Percentiles rank a stretch among this genome's conserved stretches.
These are phyloP conservation scores for Emydoidea blandingii DNA, from an alignment of 2,797 vertebrate genomes.

Conservation along the genomic window DNA sequence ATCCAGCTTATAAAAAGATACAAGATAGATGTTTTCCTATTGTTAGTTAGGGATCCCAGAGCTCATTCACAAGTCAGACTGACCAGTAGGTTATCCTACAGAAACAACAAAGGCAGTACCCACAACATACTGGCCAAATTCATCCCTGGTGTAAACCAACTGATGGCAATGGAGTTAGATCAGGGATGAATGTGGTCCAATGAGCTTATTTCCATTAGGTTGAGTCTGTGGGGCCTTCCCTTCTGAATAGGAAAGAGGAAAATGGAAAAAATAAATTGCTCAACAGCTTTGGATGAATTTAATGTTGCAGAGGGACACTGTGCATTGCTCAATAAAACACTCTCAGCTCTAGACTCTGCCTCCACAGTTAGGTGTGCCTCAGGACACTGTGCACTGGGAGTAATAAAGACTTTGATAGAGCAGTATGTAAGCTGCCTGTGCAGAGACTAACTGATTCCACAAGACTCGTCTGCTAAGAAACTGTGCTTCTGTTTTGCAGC, in stretches of 20 bases:
- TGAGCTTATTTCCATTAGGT: not conserved
- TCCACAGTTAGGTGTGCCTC: not conserved
- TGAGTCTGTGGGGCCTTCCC: not conserved
- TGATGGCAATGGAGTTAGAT: not conserved
- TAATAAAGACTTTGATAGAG: not conserved
- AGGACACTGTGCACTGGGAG: not conserved
- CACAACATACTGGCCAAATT: not conserved
- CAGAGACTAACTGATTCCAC: not conserved
- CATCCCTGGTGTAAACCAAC: too few species aligned
- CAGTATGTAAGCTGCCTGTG: not conserved
- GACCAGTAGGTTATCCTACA: not conserved
- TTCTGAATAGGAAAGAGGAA: not conserved
- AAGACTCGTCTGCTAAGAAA: not conserved
- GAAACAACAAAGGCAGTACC: not conserved
- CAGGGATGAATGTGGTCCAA: not conserved
- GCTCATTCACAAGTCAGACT: not conserved
- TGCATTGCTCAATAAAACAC: rapidly evolving
- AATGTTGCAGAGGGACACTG: not conserved
- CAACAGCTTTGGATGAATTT: not conserved
- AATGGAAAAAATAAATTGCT: not conserved
- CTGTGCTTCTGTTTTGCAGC: not conserved
- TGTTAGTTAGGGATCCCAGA: not conserved
- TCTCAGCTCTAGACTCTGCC: not conserved
- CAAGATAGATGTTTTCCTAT: not conserved
- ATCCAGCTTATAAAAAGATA: too few species aligned